A percentile compares a stretch with the other conserved stretches of the same genome.
phyloP scores from a whole-genome alignment of 2,113 vertebrate species.

The Thinocorus orbignyianus region DNA sequence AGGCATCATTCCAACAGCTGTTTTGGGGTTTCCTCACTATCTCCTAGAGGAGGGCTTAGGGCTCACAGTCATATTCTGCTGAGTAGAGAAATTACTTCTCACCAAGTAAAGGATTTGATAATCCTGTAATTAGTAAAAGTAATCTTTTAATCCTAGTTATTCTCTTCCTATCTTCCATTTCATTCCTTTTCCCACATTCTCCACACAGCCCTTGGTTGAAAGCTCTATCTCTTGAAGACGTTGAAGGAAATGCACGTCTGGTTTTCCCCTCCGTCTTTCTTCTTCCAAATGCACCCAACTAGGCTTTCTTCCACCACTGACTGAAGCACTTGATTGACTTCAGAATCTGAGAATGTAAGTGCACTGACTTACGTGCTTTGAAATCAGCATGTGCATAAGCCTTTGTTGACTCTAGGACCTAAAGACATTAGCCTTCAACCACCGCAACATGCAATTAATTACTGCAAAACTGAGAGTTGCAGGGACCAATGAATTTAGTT shows the following conservation, averaged over 20 bases:
- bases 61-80: neutral
- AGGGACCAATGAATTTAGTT: neutral
- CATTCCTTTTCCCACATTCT: neutral
- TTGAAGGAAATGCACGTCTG: neutral
- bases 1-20: neutral
- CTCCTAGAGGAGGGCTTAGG: neutral
- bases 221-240: neutral
- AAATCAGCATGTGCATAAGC: neutral
- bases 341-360: neutral
- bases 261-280: neutral
- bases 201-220: neutral
- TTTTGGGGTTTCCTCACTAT: neutral
- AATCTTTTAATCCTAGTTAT: neutral
- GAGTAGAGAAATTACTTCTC: neutral
- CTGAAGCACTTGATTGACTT: neutral
- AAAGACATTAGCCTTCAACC: neutral
- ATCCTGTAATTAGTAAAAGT: neutral
- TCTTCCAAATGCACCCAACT: neutral
- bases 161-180: neutral
- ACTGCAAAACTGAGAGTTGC: neutral
- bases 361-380: neutral
- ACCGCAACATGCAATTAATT: neutral
- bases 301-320: neutral
- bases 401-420: neutral
- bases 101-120: neutral